These are phyloP conservation scores for Bombus pyrosoma DNA, from an alignment of 1,140 invertebrate genomes.

Conservation along the genomic window DNA sequence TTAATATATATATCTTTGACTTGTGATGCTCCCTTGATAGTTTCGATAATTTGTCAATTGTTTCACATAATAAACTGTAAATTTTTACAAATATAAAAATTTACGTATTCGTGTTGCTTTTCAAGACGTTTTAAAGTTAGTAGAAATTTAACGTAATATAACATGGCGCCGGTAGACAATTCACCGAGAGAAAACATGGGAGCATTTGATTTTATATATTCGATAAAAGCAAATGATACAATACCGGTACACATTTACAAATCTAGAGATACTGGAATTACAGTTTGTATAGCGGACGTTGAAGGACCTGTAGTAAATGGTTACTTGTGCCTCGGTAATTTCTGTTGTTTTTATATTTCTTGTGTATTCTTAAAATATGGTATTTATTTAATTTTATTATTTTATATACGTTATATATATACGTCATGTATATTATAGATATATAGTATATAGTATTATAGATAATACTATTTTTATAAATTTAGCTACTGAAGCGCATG, in stretches of 20 bases:
- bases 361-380: constrained; percentile 5
- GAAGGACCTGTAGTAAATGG: constrained; percentile 94
- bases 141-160: constrained; percentile 35
- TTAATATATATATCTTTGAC: not conserved
- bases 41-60: constrained; percentile 13
- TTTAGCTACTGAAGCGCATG: constrained; percentile 93
- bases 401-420: too few species aligned
- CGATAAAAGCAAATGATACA: constrained; percentile 86
- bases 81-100: not conserved
- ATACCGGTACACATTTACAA: constrained; percentile 92
- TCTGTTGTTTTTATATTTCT: constrained; percentile 19
- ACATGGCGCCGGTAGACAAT: constrained; percentile 83
- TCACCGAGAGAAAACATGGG: constrained; percentile 80
- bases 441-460: not conserved
- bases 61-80: not conserved
- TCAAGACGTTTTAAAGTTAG: not conserved
- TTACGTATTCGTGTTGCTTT: not conserved
- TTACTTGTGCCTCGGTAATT: constrained; percentile 92
- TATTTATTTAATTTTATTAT: not conserved
- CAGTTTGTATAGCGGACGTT: constrained; percentile 91
- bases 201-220: constrained; percentile 85
- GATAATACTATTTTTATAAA: constrained; percentile 19
- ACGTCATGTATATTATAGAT: too few species aligned
- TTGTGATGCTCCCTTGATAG: not conserved
- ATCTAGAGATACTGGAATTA: constrained; percentile 90